Conservation (phyloP, 2,888 invertebrate genomes). For the Brenthis daphne region DNA sequence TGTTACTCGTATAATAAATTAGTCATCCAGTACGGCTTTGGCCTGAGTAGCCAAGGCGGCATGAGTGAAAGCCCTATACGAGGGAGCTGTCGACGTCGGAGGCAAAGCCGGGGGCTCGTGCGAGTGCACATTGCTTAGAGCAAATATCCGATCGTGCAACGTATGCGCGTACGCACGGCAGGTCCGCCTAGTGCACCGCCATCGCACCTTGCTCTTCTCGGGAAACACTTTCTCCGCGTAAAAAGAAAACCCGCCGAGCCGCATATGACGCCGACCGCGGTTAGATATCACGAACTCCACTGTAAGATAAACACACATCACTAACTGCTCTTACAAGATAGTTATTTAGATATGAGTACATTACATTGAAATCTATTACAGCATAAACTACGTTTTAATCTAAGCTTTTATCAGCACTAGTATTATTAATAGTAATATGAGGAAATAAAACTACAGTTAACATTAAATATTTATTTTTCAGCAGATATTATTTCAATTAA, state of each 20-base stretch:
- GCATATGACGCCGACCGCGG: slow-evolving; percentile 77
- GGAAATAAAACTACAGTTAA: slow-evolving; percentile 1
- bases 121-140: slow-evolving; percentile 75
- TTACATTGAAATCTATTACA: neutral
- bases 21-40: slow-evolving; percentile 63
- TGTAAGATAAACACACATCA: slow-evolving; percentile 68
- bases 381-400: neutral
- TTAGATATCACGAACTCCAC: slow-evolving; percentile 82
- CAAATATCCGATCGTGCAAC: slow-evolving; percentile 76
- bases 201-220: slow-evolving; percentile 78
- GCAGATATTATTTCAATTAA: slow-evolving; percentile 67
- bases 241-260: slow-evolving; percentile 76
- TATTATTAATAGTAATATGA: neutral
- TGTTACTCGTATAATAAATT: neutral
- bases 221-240: slow-evolving; percentile 80
- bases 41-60: slow-evolving; percentile 56
- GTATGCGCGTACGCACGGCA: slow-evolving; percentile 80
- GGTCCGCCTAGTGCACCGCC: slow-evolving; percentile 78
- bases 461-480: slow-evolving; percentile 34
- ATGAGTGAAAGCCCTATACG: slow-evolving; percentile 44
- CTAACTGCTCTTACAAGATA: slow-evolving; percentile 42
- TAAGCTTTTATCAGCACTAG: neutral
- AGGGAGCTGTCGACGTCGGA: slow-evolving; percentile 47
- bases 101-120: slow-evolving; percentile 64
- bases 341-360: neutral